These are phyloP conservation scores for Leptopilina clavipes DNA, from an alignment of 1,140 invertebrate genomes.

Conservation along the genomic window DNA sequence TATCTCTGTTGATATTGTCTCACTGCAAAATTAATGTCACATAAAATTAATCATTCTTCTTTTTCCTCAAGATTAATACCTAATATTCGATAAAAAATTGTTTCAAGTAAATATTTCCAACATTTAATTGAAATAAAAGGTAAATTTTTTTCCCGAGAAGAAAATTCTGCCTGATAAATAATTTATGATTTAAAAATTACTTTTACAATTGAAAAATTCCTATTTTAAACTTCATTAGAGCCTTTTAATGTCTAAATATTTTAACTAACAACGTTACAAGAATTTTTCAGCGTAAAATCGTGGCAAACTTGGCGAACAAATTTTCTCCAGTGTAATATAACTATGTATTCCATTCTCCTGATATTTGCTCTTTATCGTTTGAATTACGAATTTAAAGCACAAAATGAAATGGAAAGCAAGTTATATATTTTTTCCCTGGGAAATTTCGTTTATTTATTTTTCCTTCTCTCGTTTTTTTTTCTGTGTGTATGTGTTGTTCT, in stretches of 20 bases:
- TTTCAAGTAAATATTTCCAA: background rate
- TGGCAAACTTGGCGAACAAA: background rate
- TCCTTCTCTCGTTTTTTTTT: constrained; percentile 1
- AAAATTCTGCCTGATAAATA: too few relatives aligned
- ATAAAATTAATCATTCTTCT: constrained; percentile 34
- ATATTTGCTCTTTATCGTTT: constrained; percentile 26
- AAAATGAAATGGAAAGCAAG: constrained; percentile 4
- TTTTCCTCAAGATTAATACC: background rate
- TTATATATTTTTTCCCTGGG: background rate
- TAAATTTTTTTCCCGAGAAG: too few relatives aligned
- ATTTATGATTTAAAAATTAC: too few relatives aligned
- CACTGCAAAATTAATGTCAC: constrained; percentile 75
- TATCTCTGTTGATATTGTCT: constrained; percentile 90
- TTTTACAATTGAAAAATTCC: too few relatives aligned
- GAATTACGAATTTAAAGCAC: background rate
- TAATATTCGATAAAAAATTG: background rate
- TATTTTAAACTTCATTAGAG: too few relatives aligned
- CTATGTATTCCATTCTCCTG: background rate
- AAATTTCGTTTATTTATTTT: constrained; percentile 15
- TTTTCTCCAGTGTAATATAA: background rate
- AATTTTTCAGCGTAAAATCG: too few relatives aligned
- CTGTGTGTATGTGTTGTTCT: too few relatives aligned
- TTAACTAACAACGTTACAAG: too few relatives aligned
- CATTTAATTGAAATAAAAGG: background rate
- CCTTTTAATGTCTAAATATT: too few relatives aligned